Evolutionary conservation across 2,888 invertebrate genomes (phyloP), one percentile per base, ranked within the genome.

Genomic region (Spodoptera picta): DNA sequence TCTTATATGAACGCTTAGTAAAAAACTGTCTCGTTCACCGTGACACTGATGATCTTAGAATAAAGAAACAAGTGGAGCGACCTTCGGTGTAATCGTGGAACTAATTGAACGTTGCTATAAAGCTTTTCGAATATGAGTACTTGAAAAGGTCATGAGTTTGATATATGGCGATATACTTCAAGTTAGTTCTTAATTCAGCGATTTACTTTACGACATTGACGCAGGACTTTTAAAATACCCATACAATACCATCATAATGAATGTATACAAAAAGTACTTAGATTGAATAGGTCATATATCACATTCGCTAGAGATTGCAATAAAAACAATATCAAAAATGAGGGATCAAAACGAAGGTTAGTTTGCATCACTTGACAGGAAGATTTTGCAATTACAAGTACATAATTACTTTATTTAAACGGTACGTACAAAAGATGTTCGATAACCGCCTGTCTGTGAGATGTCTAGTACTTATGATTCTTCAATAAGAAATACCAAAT

Each of bases 31-130:
- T 90, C 85, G 92, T 76, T 93, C 82, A 83, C 92, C 93, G 76
- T 94, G 93, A 93, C 93, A 93, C 92, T 92, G 90, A 91, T 93
- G 90, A 83, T 89, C 84, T 86, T 85, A 84, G 86, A 86, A 88
- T 88, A 89, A 88, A 88, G 85, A 86, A 83, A 76, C 82, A 82
- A 87, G 83, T 85, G 82, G 84, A 86, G 81, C 85, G 75, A 60
- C 90, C 89, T 90, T 87, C 77, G 24, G 41, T 41, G 68, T 66
- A 58, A 52, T 78, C 73, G 75, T 78, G 73, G 78, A 78, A 73
- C 77, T 78, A 78, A 78, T 78, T 78, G 75, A 77, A 64, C 50
- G 57, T 61, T 48, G 65, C 52, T 69, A 57, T 68, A 70, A 73
- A 78, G 75, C 69, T 78, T 70, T 70, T 73, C 60, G 75, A 73